phyloP scores from a whole-genome alignment of 2,888 invertebrate genomes.

The Pemphredon lugubris region DNA sequence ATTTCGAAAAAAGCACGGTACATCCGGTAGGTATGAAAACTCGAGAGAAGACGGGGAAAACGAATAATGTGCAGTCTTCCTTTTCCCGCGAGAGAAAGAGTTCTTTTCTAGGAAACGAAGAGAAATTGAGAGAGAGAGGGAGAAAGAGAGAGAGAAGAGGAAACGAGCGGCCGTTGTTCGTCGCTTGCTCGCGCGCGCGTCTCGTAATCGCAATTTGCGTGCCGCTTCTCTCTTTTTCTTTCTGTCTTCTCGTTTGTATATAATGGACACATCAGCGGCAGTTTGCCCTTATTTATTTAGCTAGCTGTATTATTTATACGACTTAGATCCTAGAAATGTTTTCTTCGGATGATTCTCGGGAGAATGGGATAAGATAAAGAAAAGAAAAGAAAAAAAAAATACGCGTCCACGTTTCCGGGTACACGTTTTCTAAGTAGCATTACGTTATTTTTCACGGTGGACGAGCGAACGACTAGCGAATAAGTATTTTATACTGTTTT shows the following conservation, averaged over 20 bases:
- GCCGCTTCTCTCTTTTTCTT: conserved; percentile 25
- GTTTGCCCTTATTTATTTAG: conserved; percentile 71
- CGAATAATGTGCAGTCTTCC: conserved; percentile 53
- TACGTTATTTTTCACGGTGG: not conserved
- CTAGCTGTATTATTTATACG: conserved; percentile 71
- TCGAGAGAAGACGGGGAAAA: conserved; percentile 15
- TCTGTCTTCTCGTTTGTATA: conserved; percentile 50
- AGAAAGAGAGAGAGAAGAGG: too few relatives aligned
- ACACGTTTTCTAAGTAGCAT: conserved; percentile 42
- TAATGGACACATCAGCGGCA: conserved; percentile 59
- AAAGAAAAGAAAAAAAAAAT: not conserved
- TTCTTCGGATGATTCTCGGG: not conserved
- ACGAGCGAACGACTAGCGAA: conserved; percentile 15
- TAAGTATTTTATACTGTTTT: conserved; percentile 62
- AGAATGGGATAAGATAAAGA: not conserved
- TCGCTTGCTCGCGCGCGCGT: conserved; percentile 18
- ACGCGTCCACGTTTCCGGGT: conserved; percentile 29
- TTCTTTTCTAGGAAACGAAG: conserved; percentile 12
- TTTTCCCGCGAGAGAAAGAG: conserved; percentile 37
- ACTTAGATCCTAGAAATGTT: not conserved
- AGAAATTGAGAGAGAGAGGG: too few relatives aligned
- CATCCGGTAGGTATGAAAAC: conserved; percentile 7
- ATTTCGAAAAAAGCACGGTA: not conserved
- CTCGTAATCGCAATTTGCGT: conserved; percentile 17
- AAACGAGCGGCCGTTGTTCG: too few relatives aligned